These are phyloP conservation scores for Ferdinandea cuprea DNA, from an alignment of 2,888 invertebrate genomes.

Conservation along the genomic window DNA sequence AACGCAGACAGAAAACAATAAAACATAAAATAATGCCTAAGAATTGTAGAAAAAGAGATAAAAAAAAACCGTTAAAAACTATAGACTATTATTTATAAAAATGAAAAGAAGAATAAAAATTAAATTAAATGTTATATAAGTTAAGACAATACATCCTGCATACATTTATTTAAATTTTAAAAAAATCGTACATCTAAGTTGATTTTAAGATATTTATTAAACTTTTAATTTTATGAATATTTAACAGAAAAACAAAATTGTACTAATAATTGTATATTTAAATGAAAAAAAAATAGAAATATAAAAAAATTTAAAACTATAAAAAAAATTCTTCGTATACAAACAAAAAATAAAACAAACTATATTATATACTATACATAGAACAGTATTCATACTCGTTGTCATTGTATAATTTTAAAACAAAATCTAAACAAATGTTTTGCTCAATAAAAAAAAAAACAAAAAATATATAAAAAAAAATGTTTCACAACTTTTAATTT, in stretches of 20 bases:
- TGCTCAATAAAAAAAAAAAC: conserved; percentile 54
- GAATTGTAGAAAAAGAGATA: conserved; percentile 37
- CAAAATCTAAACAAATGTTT: conserved; percentile 55
- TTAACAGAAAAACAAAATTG: conserved; percentile 20
- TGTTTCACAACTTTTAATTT: conserved; percentile 38
- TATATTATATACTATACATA: conserved; percentile 60
- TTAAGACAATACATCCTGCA: conserved; percentile 67
- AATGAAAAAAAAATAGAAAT: conserved; percentile 18
- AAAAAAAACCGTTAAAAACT: conserved; percentile 36
- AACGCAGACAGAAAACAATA: conserved; percentile 71
- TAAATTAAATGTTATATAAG: conserved; percentile 45
- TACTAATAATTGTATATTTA: conserved; percentile 51
- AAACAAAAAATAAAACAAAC: conserved; percentile 28
- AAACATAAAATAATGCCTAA: conserved; percentile 50
- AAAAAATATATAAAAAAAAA: conserved; percentile 25
- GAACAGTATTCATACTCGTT: conserved; percentile 68
- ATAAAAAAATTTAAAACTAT: conserved; percentile 32
- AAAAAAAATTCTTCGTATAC: conserved; percentile 54
- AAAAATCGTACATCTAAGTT: conserved; percentile 7
- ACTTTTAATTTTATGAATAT: conserved; percentile 5
- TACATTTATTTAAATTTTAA: conserved; percentile 26
- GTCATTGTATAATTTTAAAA: conserved; percentile 67
- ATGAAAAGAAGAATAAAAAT: conserved; percentile 24
- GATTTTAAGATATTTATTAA: conserved; percentile 10
- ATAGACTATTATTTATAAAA: conserved; percentile 63